Conservation (phyloP, 2,888 invertebrate genomes). For the Anthoptus insignis region DNA sequence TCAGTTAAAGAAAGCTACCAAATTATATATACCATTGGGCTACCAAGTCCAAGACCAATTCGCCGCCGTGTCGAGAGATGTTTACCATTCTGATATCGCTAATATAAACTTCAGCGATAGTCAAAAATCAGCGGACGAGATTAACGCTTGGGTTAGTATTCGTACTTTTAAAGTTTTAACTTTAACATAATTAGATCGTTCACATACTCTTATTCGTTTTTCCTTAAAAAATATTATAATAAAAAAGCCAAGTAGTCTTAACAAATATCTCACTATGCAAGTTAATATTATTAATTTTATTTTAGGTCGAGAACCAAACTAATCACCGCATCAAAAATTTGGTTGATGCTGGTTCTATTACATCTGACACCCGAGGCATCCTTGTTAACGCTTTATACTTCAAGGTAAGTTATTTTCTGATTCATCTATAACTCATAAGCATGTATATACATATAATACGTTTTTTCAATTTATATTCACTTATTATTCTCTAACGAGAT, state of each 20-base stretch:
- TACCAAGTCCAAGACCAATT: constrained; percentile 85
- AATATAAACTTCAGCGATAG: constrained; percentile 87
- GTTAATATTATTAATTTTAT: constrained; percentile 42
- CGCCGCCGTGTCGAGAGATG: constrained; percentile 78
- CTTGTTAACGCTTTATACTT: constrained; percentile 96
- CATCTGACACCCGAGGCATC: constrained; percentile 87
- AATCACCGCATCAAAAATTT: constrained; percentile 83
- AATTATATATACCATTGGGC: constrained; percentile 87
- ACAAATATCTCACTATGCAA: constrained; percentile 4
- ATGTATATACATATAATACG: no score
- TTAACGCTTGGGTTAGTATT: constrained; percentile 91
- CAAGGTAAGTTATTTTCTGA: constrained; percentile 79
- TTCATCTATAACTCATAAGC: no score
- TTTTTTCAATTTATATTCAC: no score
- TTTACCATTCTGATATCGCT: constrained; percentile 88
- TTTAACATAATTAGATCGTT: no score
- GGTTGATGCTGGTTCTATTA: constrained; percentile 84
- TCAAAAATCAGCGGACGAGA: constrained; percentile 77
- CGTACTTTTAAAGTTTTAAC: no score
- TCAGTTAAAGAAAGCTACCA: constrained; percentile 89
- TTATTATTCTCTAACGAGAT: no score
- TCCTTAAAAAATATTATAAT: no score
- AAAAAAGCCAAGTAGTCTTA: background rate
- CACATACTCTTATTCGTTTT: no score
- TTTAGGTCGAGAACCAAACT: constrained; percentile 75